Conservation (phyloP, 2,113 vertebrate species). For the Noturus placidus region DNA sequence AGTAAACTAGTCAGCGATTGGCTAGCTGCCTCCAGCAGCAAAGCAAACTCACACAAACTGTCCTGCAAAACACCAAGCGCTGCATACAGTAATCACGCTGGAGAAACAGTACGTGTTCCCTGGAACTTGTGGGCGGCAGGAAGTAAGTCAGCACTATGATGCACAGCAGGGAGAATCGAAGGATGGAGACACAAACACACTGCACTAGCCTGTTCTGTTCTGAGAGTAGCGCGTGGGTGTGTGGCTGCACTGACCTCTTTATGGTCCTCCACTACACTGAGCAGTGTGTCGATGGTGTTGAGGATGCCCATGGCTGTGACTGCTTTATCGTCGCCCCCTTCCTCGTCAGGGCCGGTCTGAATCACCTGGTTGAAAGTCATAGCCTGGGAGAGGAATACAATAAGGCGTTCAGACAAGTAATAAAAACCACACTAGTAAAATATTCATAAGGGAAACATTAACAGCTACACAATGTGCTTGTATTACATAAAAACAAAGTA, state of each 20-base stretch:
- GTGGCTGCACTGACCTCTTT: slow-evolving; percentile 83
- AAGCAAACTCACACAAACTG: background rate
- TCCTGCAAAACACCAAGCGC: background rate
- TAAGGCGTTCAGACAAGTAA: slow-evolving; percentile 5
- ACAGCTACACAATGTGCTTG: background rate
- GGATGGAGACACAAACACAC: background rate
- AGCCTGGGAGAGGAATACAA: slow-evolving; percentile 72
- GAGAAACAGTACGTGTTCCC: slow-evolving; percentile 56
- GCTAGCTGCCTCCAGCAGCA: background rate
- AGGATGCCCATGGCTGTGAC: slow-evolving; percentile 99
- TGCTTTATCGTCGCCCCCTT: slow-evolving; percentile 98
- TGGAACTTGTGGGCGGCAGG: slow-evolving; percentile 66
- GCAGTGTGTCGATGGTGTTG: slow-evolving; percentile 97
- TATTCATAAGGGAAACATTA: slow-evolving; percentile 3
- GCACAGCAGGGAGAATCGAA: slow-evolving; percentile 29
- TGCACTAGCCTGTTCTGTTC: background rate
- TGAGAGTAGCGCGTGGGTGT: slow-evolving; percentile 20
- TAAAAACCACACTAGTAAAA: background rate
- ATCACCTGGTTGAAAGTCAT: slow-evolving; percentile 99
- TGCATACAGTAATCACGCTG: slow-evolving; percentile 42
- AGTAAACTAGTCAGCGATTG: background rate
- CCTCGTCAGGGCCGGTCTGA: slow-evolving; percentile 96
- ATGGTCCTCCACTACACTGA: slow-evolving; percentile 98
- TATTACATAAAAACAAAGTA: slow-evolving; percentile 8
- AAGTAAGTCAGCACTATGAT: slow-evolving; percentile 59